These are phyloP conservation scores for Drosophila subpulchrella DNA, from an alignment of 1,140 invertebrate genomes.

Conservation along the genomic window DNA sequence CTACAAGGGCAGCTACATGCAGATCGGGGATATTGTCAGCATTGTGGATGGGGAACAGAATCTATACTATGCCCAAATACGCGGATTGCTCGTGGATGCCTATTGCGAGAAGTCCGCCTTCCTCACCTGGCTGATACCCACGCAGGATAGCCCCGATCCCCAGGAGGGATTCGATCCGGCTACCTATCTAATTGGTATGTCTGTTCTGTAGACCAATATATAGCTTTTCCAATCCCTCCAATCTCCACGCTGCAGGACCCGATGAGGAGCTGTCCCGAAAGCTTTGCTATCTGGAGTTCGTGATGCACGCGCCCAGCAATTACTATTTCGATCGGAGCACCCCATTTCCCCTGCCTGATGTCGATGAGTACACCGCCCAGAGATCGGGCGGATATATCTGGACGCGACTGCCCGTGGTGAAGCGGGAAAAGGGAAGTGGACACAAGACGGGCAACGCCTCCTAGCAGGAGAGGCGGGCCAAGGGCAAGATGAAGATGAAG, in stretches of 20 bases:
- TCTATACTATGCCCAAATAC: conserved; percentile 95
- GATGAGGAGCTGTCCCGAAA: conserved; percentile 95
- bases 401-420: conserved; percentile 85
- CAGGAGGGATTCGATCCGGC: conserved; percentile 94
- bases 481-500: conserved; percentile 13
- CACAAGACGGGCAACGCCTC: conserved; percentile 25
- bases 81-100: conserved; percentile 95
- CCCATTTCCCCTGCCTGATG: conserved; percentile 89
- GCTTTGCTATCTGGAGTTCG: conserved; percentile 94
- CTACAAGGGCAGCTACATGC: conserved; percentile 94
- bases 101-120: conserved; percentile 97
- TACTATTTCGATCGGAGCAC: conserved; percentile 92
- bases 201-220: not conserved
- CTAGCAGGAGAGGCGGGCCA: conserved; percentile 25
- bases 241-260: conserved; percentile 88
- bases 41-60: conserved; percentile 91
- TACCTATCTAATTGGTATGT: conserved; percentile 91
- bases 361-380: conserved; percentile 84
- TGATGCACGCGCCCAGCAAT: conserved; percentile 96
- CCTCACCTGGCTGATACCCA: conserved; percentile 96
- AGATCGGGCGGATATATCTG: conserved; percentile 88
- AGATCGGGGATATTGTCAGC: conserved; percentile 96
- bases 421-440: conserved; percentile 56
- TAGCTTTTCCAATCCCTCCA: not conserved
- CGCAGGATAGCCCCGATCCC: conserved; percentile 91